A percentile compares a stretch with the other conserved stretches of the same genome.
Conservation (phyloP, 2,888 invertebrate genomes). For the Pandemis heparana region DNA sequence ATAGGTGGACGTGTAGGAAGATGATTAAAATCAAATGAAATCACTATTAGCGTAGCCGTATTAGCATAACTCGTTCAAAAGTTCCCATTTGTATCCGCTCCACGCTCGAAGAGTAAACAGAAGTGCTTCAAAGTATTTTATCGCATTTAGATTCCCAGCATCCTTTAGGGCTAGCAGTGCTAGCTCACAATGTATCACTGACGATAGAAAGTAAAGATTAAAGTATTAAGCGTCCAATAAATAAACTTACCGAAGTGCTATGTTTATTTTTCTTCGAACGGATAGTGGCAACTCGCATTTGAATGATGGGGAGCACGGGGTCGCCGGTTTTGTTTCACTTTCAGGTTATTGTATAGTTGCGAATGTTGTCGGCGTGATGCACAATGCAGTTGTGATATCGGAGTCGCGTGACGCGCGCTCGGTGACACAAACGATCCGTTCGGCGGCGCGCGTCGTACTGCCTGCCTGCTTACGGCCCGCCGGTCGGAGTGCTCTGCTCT, state of each 20-base stretch:
- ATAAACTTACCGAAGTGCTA: constrained; percentile 79
- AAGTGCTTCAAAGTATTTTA: constrained; percentile 31
- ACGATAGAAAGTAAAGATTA: constrained; percentile 54
- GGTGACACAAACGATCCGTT: constrained; percentile 61
- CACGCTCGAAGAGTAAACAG: constrained; percentile 26
- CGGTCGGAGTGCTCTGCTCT: background rate
- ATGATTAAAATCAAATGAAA: constrained; percentile 43
- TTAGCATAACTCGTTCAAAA: constrained; percentile 53
- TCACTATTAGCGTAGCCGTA: constrained; percentile 43
- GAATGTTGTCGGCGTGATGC: constrained; percentile 54
- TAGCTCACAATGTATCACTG: constrained; percentile 44
- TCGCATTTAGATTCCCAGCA: constrained; percentile 42
- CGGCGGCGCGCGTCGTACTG: constrained; percentile 74
- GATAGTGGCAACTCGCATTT: constrained; percentile 71
- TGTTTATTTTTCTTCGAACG: constrained; percentile 77
- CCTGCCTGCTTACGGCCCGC: constrained; percentile 50
- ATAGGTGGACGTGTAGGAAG: constrained; percentile 19
- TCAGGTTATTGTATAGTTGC: constrained; percentile 34
- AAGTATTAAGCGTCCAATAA: constrained; percentile 54
- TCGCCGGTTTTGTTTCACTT: constrained; percentile 46
- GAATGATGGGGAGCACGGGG: constrained; percentile 58
- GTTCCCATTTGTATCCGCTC: constrained; percentile 41
- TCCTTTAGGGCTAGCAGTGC: constrained; percentile 45
- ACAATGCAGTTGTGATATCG: constrained; percentile 55
- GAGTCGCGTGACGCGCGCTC: background rate